A percentile compares a stretch with the other conserved stretches of the same genome.
Conservation (phyloP, 1,140 invertebrate species). For the Drosophila oshimai region DNA sequence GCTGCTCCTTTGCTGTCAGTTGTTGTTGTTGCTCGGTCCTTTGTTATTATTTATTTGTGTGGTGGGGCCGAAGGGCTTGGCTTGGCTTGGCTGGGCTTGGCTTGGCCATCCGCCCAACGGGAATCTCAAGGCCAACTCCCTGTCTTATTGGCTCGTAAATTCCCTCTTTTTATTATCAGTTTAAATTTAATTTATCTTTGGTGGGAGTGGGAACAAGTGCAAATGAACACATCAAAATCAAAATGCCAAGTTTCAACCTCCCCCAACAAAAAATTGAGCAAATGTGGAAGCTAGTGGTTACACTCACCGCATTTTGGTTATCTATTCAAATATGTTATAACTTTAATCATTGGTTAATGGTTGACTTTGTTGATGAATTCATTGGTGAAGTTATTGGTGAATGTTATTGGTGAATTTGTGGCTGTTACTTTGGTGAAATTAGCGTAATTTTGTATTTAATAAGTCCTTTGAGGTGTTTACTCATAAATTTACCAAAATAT, state of each 20-base stretch:
- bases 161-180: conserved; percentile 72
- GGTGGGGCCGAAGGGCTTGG: conserved; percentile 24
- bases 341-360: too few species aligned
- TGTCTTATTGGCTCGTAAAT: conserved; percentile 76
- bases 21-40: conserved; percentile 34
- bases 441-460: not conserved
- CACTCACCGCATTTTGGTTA: not conserved
- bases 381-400: not conserved
- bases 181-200: conserved; percentile 76
- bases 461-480: too few species aligned
- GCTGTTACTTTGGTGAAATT: not conserved
- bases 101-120: not conserved
- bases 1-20: conserved; percentile 12
- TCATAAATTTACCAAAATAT: too few species aligned
- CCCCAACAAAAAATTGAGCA: not conserved
- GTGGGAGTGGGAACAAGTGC: conserved; percentile 25
- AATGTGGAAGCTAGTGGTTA: not conserved
- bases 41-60: conserved; percentile 73
- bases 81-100: not conserved
- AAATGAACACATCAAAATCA: conserved; percentile 76
- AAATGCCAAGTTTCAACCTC: conserved; percentile 38
- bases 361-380: not conserved
- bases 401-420: not conserved
- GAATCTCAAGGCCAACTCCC: conserved; percentile 46
- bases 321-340: not conserved